Evolutionary conservation across 2,797 vertebrate genomes (phyloP), one percentile per base, ranked within the genome.

Genomic region (Lindbergichthys nudifrons): DNA sequence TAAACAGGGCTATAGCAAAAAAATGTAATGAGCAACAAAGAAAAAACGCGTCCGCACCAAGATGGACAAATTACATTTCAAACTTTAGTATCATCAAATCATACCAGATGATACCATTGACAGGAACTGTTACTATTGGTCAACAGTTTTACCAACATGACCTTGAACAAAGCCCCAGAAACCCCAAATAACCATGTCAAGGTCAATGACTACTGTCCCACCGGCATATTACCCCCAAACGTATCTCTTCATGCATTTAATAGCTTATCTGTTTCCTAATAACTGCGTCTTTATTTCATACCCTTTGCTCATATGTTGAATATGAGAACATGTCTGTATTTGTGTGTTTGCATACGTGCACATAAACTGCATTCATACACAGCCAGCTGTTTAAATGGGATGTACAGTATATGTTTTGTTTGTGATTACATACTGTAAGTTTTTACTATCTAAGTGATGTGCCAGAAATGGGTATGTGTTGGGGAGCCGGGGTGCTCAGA

Each of bases 401-500:
- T 9, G 11, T 39, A 43, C n/a, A 14, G 45, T 59, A 36, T 36
- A 36, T 36, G 32, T 36, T 36, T 36, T 36, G 32, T 36, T 36
- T 36, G 32, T 59, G n/a, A 36, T 32, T 2, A 26, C 16, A 15
- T 65, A 18, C 50, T 61, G 74, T 14, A 46, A 10, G n/a, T 58
- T 65, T 77, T 70, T 78, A 70, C 77, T 75, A 60, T 42, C 68
- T 85, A 91, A 93, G 75, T 87, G 87, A 92, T 77, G 87, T 76
- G 70, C 83, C 72, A 80, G 88, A 87, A 92, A 84, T 67, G 69
- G 67, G 39, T 77, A 59, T 85, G 89, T 70, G 73, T 72, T 42
- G 65, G 57, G 60, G 79, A 77, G 74, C 73, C 87, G 54, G 86
- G 91, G 83, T 71, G 78, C 82, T 90, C 83, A 77, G 91, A 90